phyloP scores from a whole-genome alignment of 2,113 vertebrate genomes.

The Macaca mulatta region DNA sequence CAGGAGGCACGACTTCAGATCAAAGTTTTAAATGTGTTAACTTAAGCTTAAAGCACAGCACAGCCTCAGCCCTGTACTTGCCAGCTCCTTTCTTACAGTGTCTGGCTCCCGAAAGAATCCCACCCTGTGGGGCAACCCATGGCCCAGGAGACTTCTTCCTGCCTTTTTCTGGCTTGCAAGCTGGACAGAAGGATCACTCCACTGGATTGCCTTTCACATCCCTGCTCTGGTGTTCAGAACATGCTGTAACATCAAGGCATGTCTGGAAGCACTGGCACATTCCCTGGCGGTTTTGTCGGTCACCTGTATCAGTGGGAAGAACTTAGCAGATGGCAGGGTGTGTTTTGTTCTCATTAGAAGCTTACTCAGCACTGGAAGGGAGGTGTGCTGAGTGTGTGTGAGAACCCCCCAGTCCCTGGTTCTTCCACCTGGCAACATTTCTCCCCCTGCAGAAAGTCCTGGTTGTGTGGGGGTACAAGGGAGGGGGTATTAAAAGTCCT shows the following conservation, averaged over 20 bases:
- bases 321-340: not conserved
- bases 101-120: not conserved
- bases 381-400: not conserved
- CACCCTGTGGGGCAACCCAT: not conserved
- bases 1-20: not conserved
- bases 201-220: not conserved
- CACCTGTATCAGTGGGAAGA: not conserved
- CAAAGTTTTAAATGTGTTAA: not conserved
- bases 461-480: not conserved
- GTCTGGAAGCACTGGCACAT: not conserved
- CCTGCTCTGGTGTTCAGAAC: not conserved
- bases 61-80: not conserved
- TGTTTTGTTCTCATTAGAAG: conserved; percentile 6
- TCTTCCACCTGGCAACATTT: not conserved
- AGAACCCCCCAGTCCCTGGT: not conserved
- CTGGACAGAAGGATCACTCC: not conserved
- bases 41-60: not conserved
- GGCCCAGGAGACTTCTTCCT: not conserved
- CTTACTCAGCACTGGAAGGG: not conserved
- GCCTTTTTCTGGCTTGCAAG: not conserved
- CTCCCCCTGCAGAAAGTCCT: not conserved
- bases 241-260: not conserved
- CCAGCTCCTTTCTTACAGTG: not conserved
- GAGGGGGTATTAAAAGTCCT: not conserved
- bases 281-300: not conserved